Evolutionary conservation across 2,888 invertebrate species (phyloP).

Genomic region (Hydropsyche betteni): DNA sequence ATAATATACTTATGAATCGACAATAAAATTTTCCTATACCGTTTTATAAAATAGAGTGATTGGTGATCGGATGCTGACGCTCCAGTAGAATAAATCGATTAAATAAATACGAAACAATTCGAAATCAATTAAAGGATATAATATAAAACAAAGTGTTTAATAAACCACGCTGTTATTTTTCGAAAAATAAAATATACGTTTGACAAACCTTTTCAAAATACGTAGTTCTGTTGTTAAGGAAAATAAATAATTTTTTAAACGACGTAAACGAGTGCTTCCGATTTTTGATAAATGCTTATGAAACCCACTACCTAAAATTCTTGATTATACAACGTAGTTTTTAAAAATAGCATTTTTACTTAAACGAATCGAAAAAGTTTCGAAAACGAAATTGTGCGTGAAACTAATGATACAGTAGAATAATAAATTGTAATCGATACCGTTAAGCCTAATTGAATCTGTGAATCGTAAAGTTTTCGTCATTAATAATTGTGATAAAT

Average conservation of each 20-base stretch:
- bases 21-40: constrained; percentile 42
- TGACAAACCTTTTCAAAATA: background rate
- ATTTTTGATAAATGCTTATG: constrained; percentile 26
- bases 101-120: constrained; percentile 9
- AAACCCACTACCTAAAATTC: constrained; percentile 19
- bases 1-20: constrained; percentile 48
- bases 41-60: background rate
- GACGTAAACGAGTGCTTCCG: constrained; percentile 40
- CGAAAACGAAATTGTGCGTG: too few species aligned
- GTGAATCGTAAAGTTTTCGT: background rate
- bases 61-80: constrained; percentile 3
- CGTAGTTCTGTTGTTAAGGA: background rate
- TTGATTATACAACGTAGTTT: constrained; percentile 3
- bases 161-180: background rate
- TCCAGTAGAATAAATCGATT: constrained; percentile 8
- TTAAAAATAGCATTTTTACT: background rate
- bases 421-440: background rate
- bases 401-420: background rate
- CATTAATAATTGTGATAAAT: constrained; percentile 30
- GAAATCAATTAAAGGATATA: background rate
- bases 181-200: background rate
- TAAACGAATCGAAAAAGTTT: too few species aligned
- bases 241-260: constrained; percentile 9
- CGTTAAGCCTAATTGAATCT: too few species aligned
- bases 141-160: background rate